Evolutionary conservation across 2,888 invertebrate genomes (phyloP), one percentile per base, ranked within the genome.

Genomic region (Mongoloraphidia duomilia): DNA sequence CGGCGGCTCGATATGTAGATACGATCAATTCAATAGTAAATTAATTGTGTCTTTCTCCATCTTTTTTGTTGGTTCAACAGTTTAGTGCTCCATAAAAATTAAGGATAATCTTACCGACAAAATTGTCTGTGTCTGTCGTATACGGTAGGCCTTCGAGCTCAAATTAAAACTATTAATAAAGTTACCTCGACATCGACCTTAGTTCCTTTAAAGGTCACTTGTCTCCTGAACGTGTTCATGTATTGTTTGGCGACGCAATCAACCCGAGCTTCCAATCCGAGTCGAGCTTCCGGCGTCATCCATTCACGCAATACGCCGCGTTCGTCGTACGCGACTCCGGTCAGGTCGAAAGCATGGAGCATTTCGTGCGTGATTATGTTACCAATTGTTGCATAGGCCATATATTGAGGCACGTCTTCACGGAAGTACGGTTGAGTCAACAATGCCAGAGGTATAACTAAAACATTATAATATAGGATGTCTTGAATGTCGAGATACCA

Each of bases 351-450:
- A 10, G 68, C 71, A 54, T 74, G 74, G 13, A 73, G 62, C 38
- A 72, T 67, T 57, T 73, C 73, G 56, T 74, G 73, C 26, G 69
- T 69, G 45, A 73, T 64, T 38, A 72, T 67, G 34, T 69, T 65
- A 9, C 72, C 73, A 12, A 72, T 59, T 2, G 71, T 70, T 2
- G 70, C 70, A 54, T 70, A 69, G 34, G 65, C 64, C 26, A 72
- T 62, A 52, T 71, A 73, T 35, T 65, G 63, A 2, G 74, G 74
- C 26, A 70, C 66, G 12, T 65, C 65, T 33, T 63, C 61, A 56
- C 66, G 64, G 48, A 71, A 71, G 61, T 71, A 70, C 8, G 72
- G 70, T 59, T 71, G 69, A 9, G 65, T 65, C 59, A 74, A 64
- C 59, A 74, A 65, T 14, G 73, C 71, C 50, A 73, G 57, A 2